Percentiles rank a stretch among this genome's conserved stretches.
Evolutionary conservation across 2,888 invertebrate species (phyloP).

Genomic region (Callinectes sapidus): DNA sequence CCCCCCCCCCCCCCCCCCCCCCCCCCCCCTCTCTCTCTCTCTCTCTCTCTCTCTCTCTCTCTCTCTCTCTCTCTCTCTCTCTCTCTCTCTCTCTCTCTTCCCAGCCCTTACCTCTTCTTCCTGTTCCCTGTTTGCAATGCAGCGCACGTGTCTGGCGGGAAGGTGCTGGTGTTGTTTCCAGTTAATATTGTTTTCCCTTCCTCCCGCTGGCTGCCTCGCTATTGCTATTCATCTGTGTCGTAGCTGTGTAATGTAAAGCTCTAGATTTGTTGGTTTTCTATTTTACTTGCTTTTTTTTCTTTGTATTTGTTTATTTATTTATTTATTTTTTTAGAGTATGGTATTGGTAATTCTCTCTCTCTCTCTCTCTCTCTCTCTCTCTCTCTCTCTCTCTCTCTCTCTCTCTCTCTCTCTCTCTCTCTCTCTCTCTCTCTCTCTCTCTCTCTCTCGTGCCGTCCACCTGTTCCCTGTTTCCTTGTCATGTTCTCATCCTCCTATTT

Average conservation of each 20-base stretch:
- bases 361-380: background rate
- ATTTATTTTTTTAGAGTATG: too few species aligned
- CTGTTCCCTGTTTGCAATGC: background rate
- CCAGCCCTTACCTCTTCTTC: background rate
- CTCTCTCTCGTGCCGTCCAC: background rate
- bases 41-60: background rate
- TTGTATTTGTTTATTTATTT: background rate
- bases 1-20: background rate
- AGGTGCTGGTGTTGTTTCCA: background rate
- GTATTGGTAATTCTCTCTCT: background rate
- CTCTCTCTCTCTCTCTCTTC: background rate
- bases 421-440: background rate
- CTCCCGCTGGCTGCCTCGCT: background rate
- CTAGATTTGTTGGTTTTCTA: background rate
- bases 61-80: background rate
- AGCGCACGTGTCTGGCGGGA: background rate
- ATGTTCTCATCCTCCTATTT: conserved; percentile 12
- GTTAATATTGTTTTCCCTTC: background rate
- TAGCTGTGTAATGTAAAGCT: background rate
- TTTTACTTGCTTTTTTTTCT: background rate
- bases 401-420: background rate
- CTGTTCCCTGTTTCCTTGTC: background rate
- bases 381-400: background rate
- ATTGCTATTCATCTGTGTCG: background rate
- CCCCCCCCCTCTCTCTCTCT: too few species aligned